phyloP scores from a whole-genome alignment of 2,797 vertebrate species.

The Scomberomorus guttatus region DNA sequence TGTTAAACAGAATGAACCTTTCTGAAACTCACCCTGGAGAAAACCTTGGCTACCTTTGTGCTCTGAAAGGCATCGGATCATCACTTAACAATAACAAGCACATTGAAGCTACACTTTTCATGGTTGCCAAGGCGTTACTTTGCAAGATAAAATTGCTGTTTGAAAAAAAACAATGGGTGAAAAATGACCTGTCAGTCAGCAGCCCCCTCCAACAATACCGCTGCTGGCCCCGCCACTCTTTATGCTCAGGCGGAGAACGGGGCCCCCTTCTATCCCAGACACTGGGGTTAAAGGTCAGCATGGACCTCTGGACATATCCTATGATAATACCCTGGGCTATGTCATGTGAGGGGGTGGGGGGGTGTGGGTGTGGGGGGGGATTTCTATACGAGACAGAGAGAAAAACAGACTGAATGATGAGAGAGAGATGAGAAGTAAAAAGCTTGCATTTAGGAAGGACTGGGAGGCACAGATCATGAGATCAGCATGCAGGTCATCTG shows the following conservation, averaged over 20 bases:
- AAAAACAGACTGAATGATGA: constrained; percentile 65
- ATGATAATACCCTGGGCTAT: constrained; percentile 78
- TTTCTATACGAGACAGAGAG: constrained; percentile 65
- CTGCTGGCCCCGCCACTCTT: constrained; percentile 81
- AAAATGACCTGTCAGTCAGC: constrained; percentile 77
- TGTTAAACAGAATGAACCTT: constrained; percentile 45
- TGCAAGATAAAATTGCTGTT: constrained; percentile 84
- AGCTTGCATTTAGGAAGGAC: constrained; percentile 79
- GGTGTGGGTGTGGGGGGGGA: constrained; percentile 51
- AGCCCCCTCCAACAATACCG: constrained; percentile 82
- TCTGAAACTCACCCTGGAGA: constrained; percentile 30
- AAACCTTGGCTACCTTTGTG: constrained; percentile 56
- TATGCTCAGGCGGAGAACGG: constrained; percentile 81
- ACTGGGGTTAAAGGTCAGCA: constrained; percentile 86
- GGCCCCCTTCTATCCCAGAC: constrained; percentile 84
- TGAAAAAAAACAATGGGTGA: constrained; percentile 79
- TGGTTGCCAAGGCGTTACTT: constrained; percentile 78
- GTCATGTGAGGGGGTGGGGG: constrained; percentile 75
- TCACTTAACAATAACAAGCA: constrained; percentile 72
- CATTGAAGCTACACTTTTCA: constrained; percentile 74
- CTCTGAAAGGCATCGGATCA: constrained; percentile 58
- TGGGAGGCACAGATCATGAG: constrained; percentile 88
- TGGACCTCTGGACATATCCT: constrained; percentile 90
- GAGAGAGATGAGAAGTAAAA: constrained; percentile 66
- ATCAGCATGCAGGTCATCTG: constrained; percentile 92